Evolutionary conservation across 1,140 invertebrate species (phyloP), one percentile per base, ranked within the genome.

Genomic region (Holcopasites calliopsidis): DNA sequence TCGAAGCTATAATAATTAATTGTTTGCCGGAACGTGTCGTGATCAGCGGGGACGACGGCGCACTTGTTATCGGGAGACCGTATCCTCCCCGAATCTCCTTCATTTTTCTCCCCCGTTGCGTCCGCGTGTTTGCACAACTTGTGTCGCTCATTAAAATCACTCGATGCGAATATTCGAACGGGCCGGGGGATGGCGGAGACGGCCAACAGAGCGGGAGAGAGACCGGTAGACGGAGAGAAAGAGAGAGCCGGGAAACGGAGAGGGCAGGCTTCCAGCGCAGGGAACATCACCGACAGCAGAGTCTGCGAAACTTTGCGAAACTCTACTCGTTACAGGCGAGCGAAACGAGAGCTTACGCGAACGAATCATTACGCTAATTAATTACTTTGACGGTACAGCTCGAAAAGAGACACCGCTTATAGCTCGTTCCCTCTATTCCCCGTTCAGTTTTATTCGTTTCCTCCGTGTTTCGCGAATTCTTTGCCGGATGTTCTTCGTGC

Each of bases 281-380:
- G 16, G 13, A 7, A 42, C 69, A 69, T 82, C 64, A 77, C 72
- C 47, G 62, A 64, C 64, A n/a, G 76, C 61, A 50, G 57, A 71
- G 72, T 84, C 72, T 75, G 73, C 58, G 76, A 81, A 87, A 86
- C 82, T 88, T 88, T 79, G 69, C 77, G 73, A 62, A 84, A 88
- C 82, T 82, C 86, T 80, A 84, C 77, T 84, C 82, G 80, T 86
- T 86, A 84, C 73, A 85, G 70, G 60, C 66, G 74, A 80, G 44
- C 70, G 73, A 74, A 80, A 79, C 80, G 80, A 78, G 76, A 69
- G 76, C 82, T 84, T 83, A 69, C 76, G 64, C 72, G 79, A 83
- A 88, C 84, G 84, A 88, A 88, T 89, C 84, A 88, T 89, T 86
- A 82, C 86, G 82, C 86, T 89, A 89, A 89, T 89, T 89, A 89